Evolutionary conservation across 2,888 invertebrate genomes (phyloP).

Genomic region (Dimorphilus gyrociliatus): DNA sequence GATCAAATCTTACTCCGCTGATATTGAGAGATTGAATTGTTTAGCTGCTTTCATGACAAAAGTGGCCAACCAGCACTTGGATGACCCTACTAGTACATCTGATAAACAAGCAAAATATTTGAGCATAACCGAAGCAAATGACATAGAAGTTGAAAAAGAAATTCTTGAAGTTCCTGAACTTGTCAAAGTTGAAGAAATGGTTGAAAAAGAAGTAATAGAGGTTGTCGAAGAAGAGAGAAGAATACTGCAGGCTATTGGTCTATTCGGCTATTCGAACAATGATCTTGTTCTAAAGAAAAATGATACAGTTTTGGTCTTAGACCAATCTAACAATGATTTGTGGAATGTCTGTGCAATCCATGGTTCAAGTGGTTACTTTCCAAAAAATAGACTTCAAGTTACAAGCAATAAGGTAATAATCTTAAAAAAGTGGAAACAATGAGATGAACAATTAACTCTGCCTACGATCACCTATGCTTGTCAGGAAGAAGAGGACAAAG

Average conservation of each 20-base stretch:
- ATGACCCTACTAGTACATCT: constrained; percentile 1
- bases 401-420: constrained; percentile 57
- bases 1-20: constrained; percentile 62
- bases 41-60: constrained; percentile 47
- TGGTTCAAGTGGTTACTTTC: constrained; percentile 86
- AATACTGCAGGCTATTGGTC: constrained; percentile 59
- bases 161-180: constrained; percentile 67
- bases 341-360: constrained; percentile 91
- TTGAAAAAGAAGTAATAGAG: constrained; percentile 63
- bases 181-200: constrained; percentile 76
- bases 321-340: constrained; percentile 79
- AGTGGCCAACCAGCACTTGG: constrained; percentile 41
- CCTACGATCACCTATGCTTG: constrained; percentile 64
- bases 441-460: constrained; percentile 48
- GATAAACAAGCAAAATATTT: constrained; percentile 2
- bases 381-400: constrained; percentile 86
- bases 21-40: constrained; percentile 60
- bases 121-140: constrained; percentile 13
- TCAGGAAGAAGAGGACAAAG: too few relatives aligned
- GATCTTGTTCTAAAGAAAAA: constrained; percentile 80
- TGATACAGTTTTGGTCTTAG: constrained; percentile 43
- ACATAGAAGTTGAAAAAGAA: constrained; percentile 42
- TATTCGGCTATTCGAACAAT: constrained; percentile 82
- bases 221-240: constrained; percentile 71
- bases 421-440: constrained; percentile 32